Conservation (phyloP, 2,113 vertebrate species). For the Uropsilus gracilis region DNA sequence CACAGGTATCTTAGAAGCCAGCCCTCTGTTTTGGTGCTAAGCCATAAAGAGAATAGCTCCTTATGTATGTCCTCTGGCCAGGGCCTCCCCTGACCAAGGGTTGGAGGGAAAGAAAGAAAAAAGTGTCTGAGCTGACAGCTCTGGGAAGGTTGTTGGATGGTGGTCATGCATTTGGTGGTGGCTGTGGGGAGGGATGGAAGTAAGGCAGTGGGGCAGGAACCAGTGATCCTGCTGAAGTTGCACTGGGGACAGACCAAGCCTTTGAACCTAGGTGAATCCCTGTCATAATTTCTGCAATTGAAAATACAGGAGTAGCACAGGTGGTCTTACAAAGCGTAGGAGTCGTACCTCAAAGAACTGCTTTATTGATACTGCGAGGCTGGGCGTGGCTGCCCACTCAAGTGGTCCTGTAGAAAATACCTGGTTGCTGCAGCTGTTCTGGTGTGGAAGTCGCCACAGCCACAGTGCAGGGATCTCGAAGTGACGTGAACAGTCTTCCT, state of each 20-base stretch:
- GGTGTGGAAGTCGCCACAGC: slow-evolving; percentile 3
- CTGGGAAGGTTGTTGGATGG: neutral
- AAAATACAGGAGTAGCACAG: neutral
- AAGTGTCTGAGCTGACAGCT: neutral
- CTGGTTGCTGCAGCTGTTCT: slow-evolving; percentile 41
- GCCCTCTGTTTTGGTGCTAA: neutral
- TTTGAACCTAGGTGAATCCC: neutral
- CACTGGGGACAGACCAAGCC: neutral
- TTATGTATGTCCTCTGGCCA: neutral
- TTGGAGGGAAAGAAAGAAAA: neutral
- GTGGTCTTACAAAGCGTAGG: slow-evolving; percentile 47
- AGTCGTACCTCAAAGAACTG: slow-evolving; percentile 81
- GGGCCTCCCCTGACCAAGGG: neutral
- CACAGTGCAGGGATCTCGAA: slow-evolving; percentile 43
- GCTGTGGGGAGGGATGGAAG: neutral
- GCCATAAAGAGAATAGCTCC: neutral
- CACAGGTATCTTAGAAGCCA: neutral
- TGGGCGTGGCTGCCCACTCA: slow-evolving; percentile 69
- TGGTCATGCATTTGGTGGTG: neutral
- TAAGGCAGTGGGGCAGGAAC: too few species aligned
- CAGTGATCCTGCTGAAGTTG: neutral
- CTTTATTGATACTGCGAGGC: slow-evolving; percentile 86
- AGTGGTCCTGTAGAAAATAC: slow-evolving; percentile 86
- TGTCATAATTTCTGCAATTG: neutral
- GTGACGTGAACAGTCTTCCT: neutral